These are phyloP conservation scores for Vollenhovia emeryi DNA, from an alignment of 1,140 invertebrate species.

Conservation along the genomic window DNA sequence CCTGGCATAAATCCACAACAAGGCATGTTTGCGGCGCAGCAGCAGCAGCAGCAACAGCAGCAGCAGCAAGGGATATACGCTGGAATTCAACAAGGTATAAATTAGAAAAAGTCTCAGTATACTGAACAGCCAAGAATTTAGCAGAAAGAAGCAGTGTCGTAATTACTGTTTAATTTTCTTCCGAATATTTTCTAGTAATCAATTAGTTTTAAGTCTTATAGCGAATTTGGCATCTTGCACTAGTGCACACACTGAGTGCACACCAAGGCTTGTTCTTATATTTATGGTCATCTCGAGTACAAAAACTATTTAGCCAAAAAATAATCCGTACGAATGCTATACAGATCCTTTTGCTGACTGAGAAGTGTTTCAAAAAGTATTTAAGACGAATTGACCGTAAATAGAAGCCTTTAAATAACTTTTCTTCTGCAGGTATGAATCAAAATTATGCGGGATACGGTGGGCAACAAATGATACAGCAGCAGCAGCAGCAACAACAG, in stretches of 20 bases:
- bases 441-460: constrained; percentile 87
- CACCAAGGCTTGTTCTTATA: too few relatives aligned
- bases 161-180: not conserved
- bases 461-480: constrained; percentile 87
- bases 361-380: too few relatives aligned
- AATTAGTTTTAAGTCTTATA: not conserved
- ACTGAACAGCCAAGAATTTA: constrained; percentile 1
- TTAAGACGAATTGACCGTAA: too few relatives aligned
- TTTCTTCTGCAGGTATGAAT: constrained; percentile 82
- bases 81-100: constrained; percentile 80
- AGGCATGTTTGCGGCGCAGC: constrained; percentile 84
- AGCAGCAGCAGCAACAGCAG: constrained; percentile 85
- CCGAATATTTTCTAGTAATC: not conserved
- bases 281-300: too few relatives aligned
- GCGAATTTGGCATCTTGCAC: too few relatives aligned
- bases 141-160: not conserved
- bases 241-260: too few relatives aligned
- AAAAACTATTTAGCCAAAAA: too few relatives aligned
- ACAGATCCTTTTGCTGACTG: too few relatives aligned
- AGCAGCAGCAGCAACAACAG: constrained; percentile 86
- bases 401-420: too few relatives aligned
- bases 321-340: too few relatives aligned
- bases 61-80: constrained; percentile 86
- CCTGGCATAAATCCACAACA: constrained; percentile 85
- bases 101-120: not conserved